These are phyloP conservation scores for Mylabris sibirica DNA, from an alignment of 2,888 invertebrate species.

Conservation along the genomic window DNA sequence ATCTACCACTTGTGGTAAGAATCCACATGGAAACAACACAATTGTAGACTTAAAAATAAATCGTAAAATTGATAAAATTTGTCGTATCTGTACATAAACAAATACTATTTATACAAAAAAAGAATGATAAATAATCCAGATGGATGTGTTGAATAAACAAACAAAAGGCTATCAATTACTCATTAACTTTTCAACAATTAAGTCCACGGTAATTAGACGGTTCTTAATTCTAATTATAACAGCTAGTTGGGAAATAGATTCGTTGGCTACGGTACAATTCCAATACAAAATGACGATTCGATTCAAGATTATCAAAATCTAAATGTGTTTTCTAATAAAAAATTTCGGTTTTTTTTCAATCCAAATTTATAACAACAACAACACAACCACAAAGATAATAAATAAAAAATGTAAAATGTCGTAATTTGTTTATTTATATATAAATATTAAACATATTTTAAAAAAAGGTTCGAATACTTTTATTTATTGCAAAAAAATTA, in stretches of 20 bases:
- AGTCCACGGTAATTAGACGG: slow-evolving; percentile 1
- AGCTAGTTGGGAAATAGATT: background rate
- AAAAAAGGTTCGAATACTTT: background rate
- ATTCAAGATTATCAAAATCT: background rate
- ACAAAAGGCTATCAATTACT: slow-evolving; percentile 8
- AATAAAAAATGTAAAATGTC: background rate
- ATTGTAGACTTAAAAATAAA: background rate
- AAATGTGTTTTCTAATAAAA: background rate
- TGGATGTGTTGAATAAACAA: background rate
- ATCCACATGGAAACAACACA: background rate
- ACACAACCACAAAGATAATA: background rate
- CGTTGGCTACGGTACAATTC: background rate
- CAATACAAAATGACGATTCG: background rate
- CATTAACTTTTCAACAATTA: slow-evolving; percentile 4
- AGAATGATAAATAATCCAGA: too few species aligned
- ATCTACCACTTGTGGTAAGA: background rate
- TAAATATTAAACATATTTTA: background rate
- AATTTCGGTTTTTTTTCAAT: background rate
- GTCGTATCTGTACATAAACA: too few species aligned
- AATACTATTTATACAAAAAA: too few species aligned
- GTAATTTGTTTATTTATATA: background rate
- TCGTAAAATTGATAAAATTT: background rate
- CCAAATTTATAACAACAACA: background rate
- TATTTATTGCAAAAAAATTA: background rate
- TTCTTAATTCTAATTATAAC: background rate